phyloP scores from a whole-genome alignment of 2,113 vertebrate species.

The Phylloscopus trochiloides region DNA sequence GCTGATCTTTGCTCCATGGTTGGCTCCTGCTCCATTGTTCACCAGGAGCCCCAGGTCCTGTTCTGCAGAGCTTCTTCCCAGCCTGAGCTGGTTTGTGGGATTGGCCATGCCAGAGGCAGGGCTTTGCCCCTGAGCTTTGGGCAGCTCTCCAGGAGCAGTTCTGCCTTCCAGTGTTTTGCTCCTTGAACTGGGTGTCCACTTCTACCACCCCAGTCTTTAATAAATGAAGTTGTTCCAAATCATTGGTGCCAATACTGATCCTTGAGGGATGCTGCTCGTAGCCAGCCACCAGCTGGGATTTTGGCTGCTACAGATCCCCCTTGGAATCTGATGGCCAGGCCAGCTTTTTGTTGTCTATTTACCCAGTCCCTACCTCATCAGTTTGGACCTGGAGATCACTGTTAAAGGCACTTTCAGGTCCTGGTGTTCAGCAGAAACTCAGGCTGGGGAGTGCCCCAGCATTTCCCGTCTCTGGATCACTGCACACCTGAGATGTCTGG shows the following conservation, averaged over 20 bases:
- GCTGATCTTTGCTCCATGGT: background rate
- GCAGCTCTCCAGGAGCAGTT: background rate
- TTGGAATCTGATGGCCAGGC: background rate
- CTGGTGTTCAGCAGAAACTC: background rate
- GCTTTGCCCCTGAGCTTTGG: background rate
- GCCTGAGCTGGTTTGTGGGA: too few relatives aligned
- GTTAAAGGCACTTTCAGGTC: background rate
- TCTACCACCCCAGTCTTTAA: background rate
- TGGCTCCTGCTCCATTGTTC: background rate
- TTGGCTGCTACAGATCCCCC: background rate
- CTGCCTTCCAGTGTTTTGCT: background rate
- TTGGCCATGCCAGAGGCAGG: background rate
- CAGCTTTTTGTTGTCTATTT: background rate
- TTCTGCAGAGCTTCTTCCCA: background rate
- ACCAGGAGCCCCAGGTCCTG: background rate
- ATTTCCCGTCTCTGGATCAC: background rate
- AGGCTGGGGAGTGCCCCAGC: too few relatives aligned
- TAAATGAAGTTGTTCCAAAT: background rate
- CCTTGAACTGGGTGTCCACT: too few relatives aligned
- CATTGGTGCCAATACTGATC: fast-evolving
- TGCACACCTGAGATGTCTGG: background rate
- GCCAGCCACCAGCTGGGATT: background rate
- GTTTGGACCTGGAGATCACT: background rate
- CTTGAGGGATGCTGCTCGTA: background rate
- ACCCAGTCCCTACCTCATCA: fast-evolving